Evolutionary conservation across 2,888 invertebrate genomes (phyloP).

Genomic region (Diaphora mendica): DNA sequence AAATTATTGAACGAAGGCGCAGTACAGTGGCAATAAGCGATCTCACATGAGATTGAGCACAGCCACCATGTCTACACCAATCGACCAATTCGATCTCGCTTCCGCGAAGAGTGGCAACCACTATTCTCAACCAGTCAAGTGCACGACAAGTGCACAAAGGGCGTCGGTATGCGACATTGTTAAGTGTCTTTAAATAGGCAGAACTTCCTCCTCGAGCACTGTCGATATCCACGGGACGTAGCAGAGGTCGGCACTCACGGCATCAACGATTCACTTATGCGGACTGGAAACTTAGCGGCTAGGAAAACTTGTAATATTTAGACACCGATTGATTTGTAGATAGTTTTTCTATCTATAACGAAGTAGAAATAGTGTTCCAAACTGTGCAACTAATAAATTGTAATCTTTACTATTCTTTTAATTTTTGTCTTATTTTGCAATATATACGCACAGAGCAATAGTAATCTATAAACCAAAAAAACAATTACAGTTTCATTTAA

Average conservation of each 20-base stretch:
- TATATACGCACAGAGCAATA: background rate
- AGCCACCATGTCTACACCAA: slow-evolving; percentile 69
- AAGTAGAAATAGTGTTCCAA: no score
- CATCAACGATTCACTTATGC: slow-evolving; percentile 71
- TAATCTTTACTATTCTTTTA: no score
- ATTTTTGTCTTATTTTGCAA: background rate
- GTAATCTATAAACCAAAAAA: no score
- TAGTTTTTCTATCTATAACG: background rate
- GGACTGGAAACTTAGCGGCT: slow-evolving; percentile 59
- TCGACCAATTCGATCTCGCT: slow-evolving; percentile 71
- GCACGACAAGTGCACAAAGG: slow-evolving; percentile 77
- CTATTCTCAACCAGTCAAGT: slow-evolving; percentile 73
- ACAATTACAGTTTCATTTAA: no score
- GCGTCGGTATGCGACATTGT: slow-evolving; percentile 69
- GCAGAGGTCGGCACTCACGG: slow-evolving; percentile 61
- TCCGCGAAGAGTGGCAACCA: slow-evolving; percentile 71
- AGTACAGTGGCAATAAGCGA: slow-evolving; percentile 67
- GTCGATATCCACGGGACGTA: slow-evolving; percentile 58
- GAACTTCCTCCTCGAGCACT: slow-evolving; percentile 56
- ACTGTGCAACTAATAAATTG: no score
- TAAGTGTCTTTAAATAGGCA: slow-evolving; percentile 67
- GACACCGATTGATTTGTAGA: slow-evolving; percentile 47
- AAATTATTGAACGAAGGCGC: slow-evolving; percentile 55
- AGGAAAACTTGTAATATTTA: slow-evolving; percentile 61
- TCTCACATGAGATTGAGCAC: slow-evolving; percentile 74